Evolutionary conservation across 1,140 invertebrate species (phyloP).

Genomic region (Drosophila nigromelanica): DNA sequence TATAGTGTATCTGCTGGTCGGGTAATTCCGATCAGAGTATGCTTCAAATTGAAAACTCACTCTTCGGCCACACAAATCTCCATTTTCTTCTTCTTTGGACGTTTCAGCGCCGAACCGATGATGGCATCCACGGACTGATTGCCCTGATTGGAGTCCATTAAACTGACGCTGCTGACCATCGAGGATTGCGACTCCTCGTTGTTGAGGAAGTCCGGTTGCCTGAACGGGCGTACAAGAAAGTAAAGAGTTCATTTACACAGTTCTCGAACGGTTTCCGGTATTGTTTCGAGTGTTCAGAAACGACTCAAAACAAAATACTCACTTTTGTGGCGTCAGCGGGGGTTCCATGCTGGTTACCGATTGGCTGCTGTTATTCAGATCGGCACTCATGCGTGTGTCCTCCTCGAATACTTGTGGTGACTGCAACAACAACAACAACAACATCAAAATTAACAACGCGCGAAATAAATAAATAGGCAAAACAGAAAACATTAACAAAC

Average conservation of each 20-base stretch:
- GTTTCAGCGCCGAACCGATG: slow-evolving; percentile 65
- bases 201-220: slow-evolving; percentile 85
- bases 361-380: slow-evolving; percentile 84
- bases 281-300: slow-evolving; percentile 27
- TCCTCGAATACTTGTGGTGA: slow-evolving; percentile 90
- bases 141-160: slow-evolving; percentile 72
- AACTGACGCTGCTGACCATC: slow-evolving; percentile 86
- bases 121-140: slow-evolving; percentile 58
- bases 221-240: slow-evolving; percentile 47
- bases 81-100: slow-evolving; percentile 88
- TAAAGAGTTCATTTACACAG: not conserved
- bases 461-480: no score
- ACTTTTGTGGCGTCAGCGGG: slow-evolving; percentile 74
- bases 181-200: slow-evolving; percentile 92
- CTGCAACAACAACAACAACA: slow-evolving; percentile 30
- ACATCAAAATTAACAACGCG: slow-evolving; percentile 1
- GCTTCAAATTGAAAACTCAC: slow-evolving; percentile 65
- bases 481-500: not conserved
- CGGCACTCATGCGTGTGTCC: slow-evolving; percentile 94
- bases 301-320: slow-evolving; percentile 82
- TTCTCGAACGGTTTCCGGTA: no score
- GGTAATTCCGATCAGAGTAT: no score
- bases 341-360: slow-evolving; percentile 84
- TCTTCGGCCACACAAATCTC: slow-evolving; percentile 89
- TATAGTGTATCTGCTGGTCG: no score